These are phyloP conservation scores for Champsocephalus esox DNA, from an alignment of 2,797 vertebrate species.

Conservation along the genomic window DNA sequence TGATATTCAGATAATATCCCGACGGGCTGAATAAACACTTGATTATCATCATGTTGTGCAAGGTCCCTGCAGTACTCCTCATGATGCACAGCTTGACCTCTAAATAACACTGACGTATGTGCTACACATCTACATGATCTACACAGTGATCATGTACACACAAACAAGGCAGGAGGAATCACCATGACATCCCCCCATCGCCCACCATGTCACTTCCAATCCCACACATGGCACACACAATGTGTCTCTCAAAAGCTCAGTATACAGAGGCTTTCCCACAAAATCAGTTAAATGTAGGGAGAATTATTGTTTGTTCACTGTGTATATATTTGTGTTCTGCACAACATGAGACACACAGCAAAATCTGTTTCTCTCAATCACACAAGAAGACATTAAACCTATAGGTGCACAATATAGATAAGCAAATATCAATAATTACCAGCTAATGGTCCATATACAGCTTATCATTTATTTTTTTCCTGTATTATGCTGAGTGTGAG, in stretches of 20 bases:
- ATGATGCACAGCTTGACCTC: conserved; percentile 56
- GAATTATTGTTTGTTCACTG: conserved; percentile 24
- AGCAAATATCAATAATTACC: too few species aligned
- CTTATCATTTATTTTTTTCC: too few species aligned
- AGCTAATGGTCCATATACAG: too few species aligned
- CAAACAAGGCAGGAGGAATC: conserved; percentile 25
- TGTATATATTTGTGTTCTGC: conserved; percentile 44
- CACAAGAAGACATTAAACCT: conserved; percentile 13
- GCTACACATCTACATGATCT: conserved; percentile 21
- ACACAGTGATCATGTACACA: conserved; percentile 23
- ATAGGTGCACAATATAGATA: too few species aligned
- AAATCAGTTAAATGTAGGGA: conserved; percentile 7
- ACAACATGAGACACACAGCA: conserved; percentile 26
- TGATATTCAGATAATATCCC: conserved; percentile 39
- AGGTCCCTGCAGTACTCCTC: conserved; percentile 8
- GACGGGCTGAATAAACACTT: conserved; percentile 46
- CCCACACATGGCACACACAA: conserved; percentile 32
- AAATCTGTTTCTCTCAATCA: conserved; percentile 50
- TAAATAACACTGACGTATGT: conserved; percentile 30
- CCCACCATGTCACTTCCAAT: conserved; percentile 51
- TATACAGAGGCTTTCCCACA: conserved; percentile 30
- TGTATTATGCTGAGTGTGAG: too few species aligned
- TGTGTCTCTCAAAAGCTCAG: conserved; percentile 22
- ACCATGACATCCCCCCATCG: conserved; percentile 30
- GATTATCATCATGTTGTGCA: conserved; percentile 35